A percentile compares a stretch with the other conserved stretches of the same genome.
These are phyloP conservation scores for Ommatoiulus sabulosus DNA, from an alignment of 2,888 invertebrate genomes.

Conservation along the genomic window DNA sequence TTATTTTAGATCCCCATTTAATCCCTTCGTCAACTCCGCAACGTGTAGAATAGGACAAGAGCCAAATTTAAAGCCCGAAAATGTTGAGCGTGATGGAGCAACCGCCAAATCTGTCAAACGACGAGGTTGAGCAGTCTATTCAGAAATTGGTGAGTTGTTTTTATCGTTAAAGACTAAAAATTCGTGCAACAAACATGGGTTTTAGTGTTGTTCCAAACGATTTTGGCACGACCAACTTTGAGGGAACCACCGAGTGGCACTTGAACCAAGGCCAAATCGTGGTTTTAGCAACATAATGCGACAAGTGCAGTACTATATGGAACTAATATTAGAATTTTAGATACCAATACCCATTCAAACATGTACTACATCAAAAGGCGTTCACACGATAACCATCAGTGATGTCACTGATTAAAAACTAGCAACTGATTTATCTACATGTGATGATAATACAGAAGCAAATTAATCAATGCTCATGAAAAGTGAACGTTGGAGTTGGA, in stretches of 20 bases:
- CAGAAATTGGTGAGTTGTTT: constrained; percentile 23
- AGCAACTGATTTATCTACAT: too few species aligned
- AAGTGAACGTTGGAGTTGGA: too few species aligned
- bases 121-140: background rate
- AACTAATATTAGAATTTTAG: background rate
- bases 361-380: background rate
- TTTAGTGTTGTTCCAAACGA: background rate
- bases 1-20: background rate
- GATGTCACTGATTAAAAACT: background rate
- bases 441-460: too few species aligned
- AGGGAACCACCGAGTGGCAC: background rate
- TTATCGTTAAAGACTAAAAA: background rate
- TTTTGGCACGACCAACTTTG: background rate
- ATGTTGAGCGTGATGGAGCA: constrained; percentile 24
- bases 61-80: background rate
- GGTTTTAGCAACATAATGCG: background rate
- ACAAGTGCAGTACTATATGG: background rate
- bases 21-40: background rate
- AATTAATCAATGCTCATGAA: too few species aligned
- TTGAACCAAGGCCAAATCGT: background rate
- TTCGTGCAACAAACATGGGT: background rate
- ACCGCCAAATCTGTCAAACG: constrained; percentile 12
- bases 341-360: background rate
- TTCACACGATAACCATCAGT: background rate
- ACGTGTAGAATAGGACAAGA: constrained; percentile 16